Percentiles rank a stretch among this genome's conserved stretches.
Evolutionary conservation across 2,113 vertebrate species (phyloP).

Genomic region (Penelope pileata): DNA sequence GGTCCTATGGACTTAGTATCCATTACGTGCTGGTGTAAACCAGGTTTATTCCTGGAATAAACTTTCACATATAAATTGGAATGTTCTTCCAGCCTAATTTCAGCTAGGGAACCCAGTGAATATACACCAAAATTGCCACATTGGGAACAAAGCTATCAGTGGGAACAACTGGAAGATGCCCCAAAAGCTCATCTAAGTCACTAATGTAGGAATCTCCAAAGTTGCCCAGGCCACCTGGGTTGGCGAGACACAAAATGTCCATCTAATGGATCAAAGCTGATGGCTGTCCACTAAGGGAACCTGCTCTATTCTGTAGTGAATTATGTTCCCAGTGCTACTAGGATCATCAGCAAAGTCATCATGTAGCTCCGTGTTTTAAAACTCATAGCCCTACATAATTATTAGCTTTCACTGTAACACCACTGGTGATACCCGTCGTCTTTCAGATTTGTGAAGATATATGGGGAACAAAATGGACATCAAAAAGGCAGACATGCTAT

Average conservation of each 20-base stretch:
- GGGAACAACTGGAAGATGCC: background rate
- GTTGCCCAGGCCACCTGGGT: background rate
- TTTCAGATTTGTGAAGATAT: background rate
- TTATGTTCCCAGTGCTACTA: background rate
- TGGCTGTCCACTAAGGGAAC: background rate
- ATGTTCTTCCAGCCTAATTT: background rate
- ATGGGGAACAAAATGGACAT: background rate
- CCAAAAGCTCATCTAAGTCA: background rate
- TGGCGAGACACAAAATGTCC: background rate
- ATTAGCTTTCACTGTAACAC: background rate
- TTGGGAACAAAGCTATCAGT: background rate
- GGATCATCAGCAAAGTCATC: background rate
- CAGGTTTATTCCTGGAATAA: background rate
- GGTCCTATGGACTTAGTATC: background rate
- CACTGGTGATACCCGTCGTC: background rate
- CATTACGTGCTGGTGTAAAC: rapidly evolving
- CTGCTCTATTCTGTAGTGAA: background rate
- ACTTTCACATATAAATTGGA: background rate
- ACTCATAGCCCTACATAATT: background rate
- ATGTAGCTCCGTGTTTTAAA: background rate
- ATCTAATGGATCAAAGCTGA: background rate
- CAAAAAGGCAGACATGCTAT: background rate
- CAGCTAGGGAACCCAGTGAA: background rate
- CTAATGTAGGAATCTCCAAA: background rate
- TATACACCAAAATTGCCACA: background rate